Conservation (phyloP, 2,888 invertebrate species). For the Acleris emargana region DNA sequence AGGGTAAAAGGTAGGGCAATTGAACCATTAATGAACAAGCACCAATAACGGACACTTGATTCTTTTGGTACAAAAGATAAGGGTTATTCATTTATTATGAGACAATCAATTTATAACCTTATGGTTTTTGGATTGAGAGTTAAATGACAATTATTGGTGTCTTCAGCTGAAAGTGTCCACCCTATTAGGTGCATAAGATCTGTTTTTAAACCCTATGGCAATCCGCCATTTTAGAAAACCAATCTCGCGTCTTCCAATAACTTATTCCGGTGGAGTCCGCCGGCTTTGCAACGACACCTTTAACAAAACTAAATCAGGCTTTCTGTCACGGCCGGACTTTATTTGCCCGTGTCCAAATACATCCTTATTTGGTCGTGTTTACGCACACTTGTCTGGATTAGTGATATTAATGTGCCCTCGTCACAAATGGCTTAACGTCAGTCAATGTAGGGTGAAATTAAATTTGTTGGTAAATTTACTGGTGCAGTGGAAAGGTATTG, state of each 20-base stretch:
- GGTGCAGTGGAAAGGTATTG: not conserved
- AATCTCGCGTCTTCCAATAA: conserved; percentile 5
- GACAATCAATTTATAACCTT: too few relatives aligned
- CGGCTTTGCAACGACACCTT: conserved; percentile 32
- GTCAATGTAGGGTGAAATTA: conserved; percentile 30
- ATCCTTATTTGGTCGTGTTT: conserved; percentile 45
- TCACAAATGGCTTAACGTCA: conserved; percentile 3
- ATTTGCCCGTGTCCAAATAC: conserved; percentile 40
- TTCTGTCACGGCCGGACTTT: conserved; percentile 29
- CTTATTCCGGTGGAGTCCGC: conserved; percentile 26
- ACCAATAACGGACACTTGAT: too few relatives aligned
- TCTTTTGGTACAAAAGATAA: too few relatives aligned
- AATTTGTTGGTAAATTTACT: not conserved
- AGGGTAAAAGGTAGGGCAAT: too few relatives aligned
- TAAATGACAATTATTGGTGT: too few relatives aligned
- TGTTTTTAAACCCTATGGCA: not conserved
- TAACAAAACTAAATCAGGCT: conserved; percentile 32
- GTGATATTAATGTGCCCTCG: conserved; percentile 31
- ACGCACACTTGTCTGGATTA: conserved; percentile 38
- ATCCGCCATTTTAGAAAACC: conserved; percentile 2
- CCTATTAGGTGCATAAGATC: too few relatives aligned
- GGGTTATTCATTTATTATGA: too few relatives aligned
- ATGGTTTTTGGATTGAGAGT: too few relatives aligned
- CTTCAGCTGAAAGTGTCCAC: too few relatives aligned
- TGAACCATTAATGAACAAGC: too few relatives aligned